Percentiles rank a stretch among this genome's conserved stretches.
phyloP scores from a whole-genome alignment of 64 coral and sea anemone genomes.

The Trachythela sp. region DNA sequence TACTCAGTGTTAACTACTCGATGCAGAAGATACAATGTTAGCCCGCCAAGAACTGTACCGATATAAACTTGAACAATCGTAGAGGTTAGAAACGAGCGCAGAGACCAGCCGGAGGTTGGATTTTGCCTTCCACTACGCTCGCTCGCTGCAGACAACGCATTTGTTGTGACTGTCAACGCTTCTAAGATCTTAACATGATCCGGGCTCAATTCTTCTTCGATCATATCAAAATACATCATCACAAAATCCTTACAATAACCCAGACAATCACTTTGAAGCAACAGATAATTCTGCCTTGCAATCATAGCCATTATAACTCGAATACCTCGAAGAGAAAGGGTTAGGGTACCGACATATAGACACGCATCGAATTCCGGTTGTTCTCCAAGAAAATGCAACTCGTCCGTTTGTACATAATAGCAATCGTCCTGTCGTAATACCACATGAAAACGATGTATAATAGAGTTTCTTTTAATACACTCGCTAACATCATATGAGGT shows the following conservation, averaged over 20 bases:
- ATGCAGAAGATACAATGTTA: slow-evolving; percentile 27
- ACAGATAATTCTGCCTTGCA: slow-evolving; percentile 47
- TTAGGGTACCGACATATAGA: slow-evolving; percentile 50
- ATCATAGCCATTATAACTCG: slow-evolving; percentile 49
- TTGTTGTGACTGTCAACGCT: slow-evolving; percentile 54
- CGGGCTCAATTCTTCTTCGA: slow-evolving; percentile 43
- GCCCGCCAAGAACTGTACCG: slow-evolving; percentile 35
- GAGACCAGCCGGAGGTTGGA: slow-evolving; percentile 50
- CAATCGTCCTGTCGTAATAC: slow-evolving; percentile 17
- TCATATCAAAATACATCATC: slow-evolving; percentile 53
- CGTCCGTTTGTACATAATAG: slow-evolving; percentile 51
- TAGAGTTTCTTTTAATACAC: slow-evolving; percentile 21
- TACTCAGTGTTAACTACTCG: too few relatives aligned
- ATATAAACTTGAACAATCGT: slow-evolving; percentile 48
- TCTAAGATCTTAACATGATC: slow-evolving; percentile 46
- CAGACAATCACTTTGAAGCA: slow-evolving; percentile 57
- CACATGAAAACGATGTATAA: slow-evolving; percentile 48
- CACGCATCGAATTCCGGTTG: slow-evolving; percentile 48
- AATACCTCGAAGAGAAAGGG: slow-evolving; percentile 41
- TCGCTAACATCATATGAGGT: slow-evolving; percentile 45
- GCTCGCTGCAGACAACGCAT: slow-evolving; percentile 54
- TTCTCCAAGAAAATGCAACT: slow-evolving; percentile 15
- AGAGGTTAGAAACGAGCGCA: slow-evolving; percentile 39
- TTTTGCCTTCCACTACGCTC: slow-evolving; percentile 49
- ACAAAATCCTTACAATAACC: slow-evolving; percentile 57